Base-by-base conservation (phyloP, 2,888 invertebrate genomes). In the Athripsodes cinereus region DNA sequence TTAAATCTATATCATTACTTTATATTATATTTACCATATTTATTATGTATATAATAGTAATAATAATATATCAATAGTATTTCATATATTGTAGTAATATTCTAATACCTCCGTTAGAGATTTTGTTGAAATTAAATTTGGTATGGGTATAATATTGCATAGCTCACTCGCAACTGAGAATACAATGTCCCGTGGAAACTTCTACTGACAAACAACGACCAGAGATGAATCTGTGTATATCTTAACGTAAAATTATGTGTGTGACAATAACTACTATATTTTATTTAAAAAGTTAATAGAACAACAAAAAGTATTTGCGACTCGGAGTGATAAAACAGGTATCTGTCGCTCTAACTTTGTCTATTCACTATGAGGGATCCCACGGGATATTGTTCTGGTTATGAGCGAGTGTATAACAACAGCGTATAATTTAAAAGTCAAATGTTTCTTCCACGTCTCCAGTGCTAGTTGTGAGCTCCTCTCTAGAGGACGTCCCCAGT, bases 391-490 rank as follows among this genome's bases (percentile, higher is more conserved):
- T 13, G 34, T 34, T 44, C 44, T 13, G 5, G 10, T 26, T 26
- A 26, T 26, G 16, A 16, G 2, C 8, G 40, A 40, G 40, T 40
- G 26, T 40, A 40, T 40, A 8, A 40, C 40, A 40, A 40, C 40
- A 40, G 13, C 40, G 16, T 40, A 40, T 40, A 40, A 40, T 49
- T 59, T 48, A 63, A 48, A 63, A 63, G 53, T 63, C 63, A 52
- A 63, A 63, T 34, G 58, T 62, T 26, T 63, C 63, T 44, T 63
- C 63, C 20, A 63, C 61, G 16, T 60, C 63, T 10, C 55, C 61
- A 22, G 52, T 54, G 40, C 58, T 60, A 35, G 52, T 52, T 20
- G 60, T 57, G 22, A 63, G 47, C 35, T 63, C 63, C 46, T 61
- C 63, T 16, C 61, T 52, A 49, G 58, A 54, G 26, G 63, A 59